Base-by-base conservation (phyloP, 2,797 vertebrate genomes). In the Lycodopsis pacificus region DNA sequence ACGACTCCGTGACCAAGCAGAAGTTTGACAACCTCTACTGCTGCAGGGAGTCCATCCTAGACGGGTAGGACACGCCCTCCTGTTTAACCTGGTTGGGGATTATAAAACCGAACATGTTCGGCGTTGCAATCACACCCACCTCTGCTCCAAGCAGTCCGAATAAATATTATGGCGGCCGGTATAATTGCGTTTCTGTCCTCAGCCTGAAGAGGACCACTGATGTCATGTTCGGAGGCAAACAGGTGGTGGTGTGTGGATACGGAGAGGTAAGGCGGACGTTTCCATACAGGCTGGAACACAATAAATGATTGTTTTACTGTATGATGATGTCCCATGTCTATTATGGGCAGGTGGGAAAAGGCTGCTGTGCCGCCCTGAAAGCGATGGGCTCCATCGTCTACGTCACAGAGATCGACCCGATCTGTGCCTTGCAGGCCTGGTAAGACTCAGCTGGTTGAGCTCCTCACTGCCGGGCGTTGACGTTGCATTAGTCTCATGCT, bases 1-100 rank as follows among this genome's bases (percentile, higher is more conserved):
- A 99, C 38, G 98, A 99, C 90, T 99, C 98, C 0, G 98, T 99
- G 73, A 99, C 97, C 54, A 99, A 99, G 89, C 98, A 99, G 94
- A 99, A 99, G 91, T 99, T 99, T 83, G 98, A 99, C 93, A 99
- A 99, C 93, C 95, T 99, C 7, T 99, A 99, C 94, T 98, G 98
- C 93, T 99, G 98, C 94, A 93, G 98, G 49, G 98, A 99, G 90
- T 99, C 98, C 75, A 99, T 99, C 92, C 90, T 99, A 77, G 98
- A 99, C 0, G 97, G 97, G 98, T 99, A 93, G 12, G 68, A 73
- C 54, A 30, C 30, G 0, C 0, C 12, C 27, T 64, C 27, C 51
- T 57, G 12, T 40, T 71, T 30, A n/a, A 68, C 58, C 22, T 71
- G 1, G 51, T 76, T 57, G 46, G 27, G 5, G 3, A 30, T 71